These are phyloP conservation scores for Anolis sagrei DNA, from an alignment of 2,113 vertebrate genomes.

Conservation along the genomic window DNA sequence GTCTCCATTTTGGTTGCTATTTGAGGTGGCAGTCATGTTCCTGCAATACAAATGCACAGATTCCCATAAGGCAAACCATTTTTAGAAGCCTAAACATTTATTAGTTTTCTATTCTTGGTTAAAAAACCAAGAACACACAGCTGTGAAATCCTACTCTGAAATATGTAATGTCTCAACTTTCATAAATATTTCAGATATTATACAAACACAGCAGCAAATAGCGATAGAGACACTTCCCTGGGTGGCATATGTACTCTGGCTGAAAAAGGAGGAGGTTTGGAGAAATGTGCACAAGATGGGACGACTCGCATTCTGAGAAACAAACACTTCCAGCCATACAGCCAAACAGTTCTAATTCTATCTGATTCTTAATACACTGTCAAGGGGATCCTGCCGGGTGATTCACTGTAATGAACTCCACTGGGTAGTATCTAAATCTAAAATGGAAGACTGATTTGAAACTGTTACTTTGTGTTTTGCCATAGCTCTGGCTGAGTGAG, in stretches of 20 bases:
- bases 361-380: slow-evolving; percentile 69
- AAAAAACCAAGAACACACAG: slow-evolving; percentile 51
- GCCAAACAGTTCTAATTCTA: slow-evolving; percentile 66
- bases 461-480: slow-evolving; percentile 39
- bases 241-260: slow-evolving; percentile 53
- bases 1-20: slow-evolving; percentile 1
- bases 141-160: slow-evolving; percentile 65
- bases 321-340: slow-evolving; percentile 56
- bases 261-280: slow-evolving; percentile 34
- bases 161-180: slow-evolving; percentile 62
- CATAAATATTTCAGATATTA: slow-evolving; percentile 74
- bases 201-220: slow-evolving; percentile 65
- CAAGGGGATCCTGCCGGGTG: slow-evolving; percentile 65
- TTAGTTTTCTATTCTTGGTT: slow-evolving; percentile 58
- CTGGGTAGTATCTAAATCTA: slow-evolving; percentile 69
- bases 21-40: neutral
- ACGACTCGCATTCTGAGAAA: slow-evolving; percentile 50
- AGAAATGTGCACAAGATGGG: slow-evolving; percentile 43
- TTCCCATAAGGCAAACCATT: slow-evolving; percentile 23
- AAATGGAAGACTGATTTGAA: slow-evolving; percentile 29
- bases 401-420: slow-evolving; percentile 74
- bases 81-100: slow-evolving; percentile 54
- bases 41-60: neutral
- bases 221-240: slow-evolving; percentile 59
- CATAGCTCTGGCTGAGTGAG: slow-evolving; percentile 55